A percentile compares a stretch with the other conserved stretches of the same genome.
These are phyloP conservation scores for Scolopax mira DNA, from an alignment of 2,113 vertebrate species.

Conservation along the genomic window DNA sequence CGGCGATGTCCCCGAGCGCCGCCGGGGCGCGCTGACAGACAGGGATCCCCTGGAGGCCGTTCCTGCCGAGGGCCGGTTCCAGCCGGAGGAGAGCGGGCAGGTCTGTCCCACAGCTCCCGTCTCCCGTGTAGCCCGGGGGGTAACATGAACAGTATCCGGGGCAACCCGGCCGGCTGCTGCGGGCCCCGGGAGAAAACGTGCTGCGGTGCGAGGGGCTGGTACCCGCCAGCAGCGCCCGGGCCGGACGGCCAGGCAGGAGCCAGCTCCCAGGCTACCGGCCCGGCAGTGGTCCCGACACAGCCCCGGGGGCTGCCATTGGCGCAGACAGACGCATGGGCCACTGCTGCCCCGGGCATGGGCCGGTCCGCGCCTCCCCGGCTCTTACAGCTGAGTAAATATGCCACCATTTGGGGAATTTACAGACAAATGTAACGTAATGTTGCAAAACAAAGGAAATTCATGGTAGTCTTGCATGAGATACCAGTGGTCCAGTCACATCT, in stretches of 20 bases:
- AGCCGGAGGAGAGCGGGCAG: not conserved
- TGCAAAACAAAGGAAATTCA: not conserved
- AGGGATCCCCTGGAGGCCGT: not conserved
- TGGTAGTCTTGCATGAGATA: not conserved
- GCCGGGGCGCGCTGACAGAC: no score
- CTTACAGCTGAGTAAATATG: not conserved
- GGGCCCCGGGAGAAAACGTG: not conserved
- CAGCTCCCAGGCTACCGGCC: rapidly evolving
- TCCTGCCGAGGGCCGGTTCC: not conserved
- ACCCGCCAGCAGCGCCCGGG: no score
- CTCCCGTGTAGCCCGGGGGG: rapidly evolving
- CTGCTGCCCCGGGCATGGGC: not conserved
- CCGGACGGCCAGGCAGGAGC: not conserved
- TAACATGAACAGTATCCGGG: no score
- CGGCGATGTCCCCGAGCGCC: not conserved
- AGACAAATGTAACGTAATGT: not conserved
- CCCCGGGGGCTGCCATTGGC: not conserved
- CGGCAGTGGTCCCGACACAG: rapidly evolving
- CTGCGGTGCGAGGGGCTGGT: not conserved
- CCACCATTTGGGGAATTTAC: rapidly evolving
- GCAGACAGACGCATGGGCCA: rapidly evolving
- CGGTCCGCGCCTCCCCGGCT: not conserved
- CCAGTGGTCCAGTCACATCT: not conserved
- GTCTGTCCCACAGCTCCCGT: not conserved
- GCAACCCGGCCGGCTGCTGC: not conserved